Conservation (phyloP, 2,888 invertebrate species). For the Thecophora atra region DNA sequence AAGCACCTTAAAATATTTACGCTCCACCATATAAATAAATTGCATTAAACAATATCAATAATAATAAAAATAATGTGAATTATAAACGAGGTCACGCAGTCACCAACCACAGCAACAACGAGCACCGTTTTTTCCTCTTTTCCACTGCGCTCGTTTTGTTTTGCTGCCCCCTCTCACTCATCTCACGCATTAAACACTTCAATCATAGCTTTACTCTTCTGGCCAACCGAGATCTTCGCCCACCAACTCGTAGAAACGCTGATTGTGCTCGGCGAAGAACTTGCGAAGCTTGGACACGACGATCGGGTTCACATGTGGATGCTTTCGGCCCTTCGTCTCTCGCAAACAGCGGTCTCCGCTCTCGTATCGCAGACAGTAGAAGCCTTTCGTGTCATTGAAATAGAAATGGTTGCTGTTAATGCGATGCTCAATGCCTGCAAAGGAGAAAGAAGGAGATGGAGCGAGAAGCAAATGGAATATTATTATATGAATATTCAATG, state of each 20-base stretch:
- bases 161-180: slow-evolving; percentile 40
- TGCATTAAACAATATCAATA: too few relatives aligned
- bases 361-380: slow-evolving; percentile 90
- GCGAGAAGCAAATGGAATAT: background rate
- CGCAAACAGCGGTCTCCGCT: slow-evolving; percentile 85
- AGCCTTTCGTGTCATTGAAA: slow-evolving; percentile 96
- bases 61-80: too few relatives aligned
- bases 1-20: background rate
- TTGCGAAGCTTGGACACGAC: slow-evolving; percentile 82
- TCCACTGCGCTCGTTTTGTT: slow-evolving; percentile 39
- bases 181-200: too few relatives aligned
- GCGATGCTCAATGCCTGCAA: slow-evolving; percentile 66
- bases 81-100: slow-evolving; percentile 44
- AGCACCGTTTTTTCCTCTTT: slow-evolving; percentile 15
- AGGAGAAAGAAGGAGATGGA: background rate
- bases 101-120: slow-evolving; percentile 32
- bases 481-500: too few relatives aligned
- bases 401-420: slow-evolving; percentile 90
- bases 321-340: slow-evolving; percentile 83
- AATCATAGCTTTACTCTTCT: slow-evolving; percentile 73
- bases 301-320: slow-evolving; percentile 83
- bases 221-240: slow-evolving; percentile 95
- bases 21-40: slow-evolving; percentile 11
- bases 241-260: slow-evolving; percentile 90
- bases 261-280: slow-evolving; percentile 92